A percentile compares a stretch with the other conserved stretches of the same genome.
These are phyloP conservation scores for Cygnus buccinator DNA, from an alignment of 2,113 vertebrate genomes.

Conservation along the genomic window DNA sequence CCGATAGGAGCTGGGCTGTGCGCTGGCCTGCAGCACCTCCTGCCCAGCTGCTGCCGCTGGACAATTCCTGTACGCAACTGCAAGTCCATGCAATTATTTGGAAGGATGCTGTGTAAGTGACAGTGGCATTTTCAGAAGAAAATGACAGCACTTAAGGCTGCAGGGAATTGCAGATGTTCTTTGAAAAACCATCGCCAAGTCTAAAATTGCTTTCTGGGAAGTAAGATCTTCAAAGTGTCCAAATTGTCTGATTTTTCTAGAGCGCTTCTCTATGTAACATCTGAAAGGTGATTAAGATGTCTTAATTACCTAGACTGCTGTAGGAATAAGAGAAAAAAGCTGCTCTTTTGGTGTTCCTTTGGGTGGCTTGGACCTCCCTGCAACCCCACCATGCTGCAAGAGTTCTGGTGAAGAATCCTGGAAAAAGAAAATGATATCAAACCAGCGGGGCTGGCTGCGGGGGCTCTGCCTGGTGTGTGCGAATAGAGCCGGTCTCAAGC, in stretches of 20 bases:
- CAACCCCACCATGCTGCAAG: fast-evolving
- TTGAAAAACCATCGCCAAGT: neutral
- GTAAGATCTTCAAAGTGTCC: neutral
- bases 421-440: neutral
- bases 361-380: neutral
- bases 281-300: neutral
- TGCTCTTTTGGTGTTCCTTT: neutral
- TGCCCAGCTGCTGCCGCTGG: neutral
- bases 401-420: neutral
- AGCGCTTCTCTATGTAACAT: neutral
- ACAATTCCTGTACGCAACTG: neutral
- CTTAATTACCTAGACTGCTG: neutral
- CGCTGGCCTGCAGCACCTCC: neutral
- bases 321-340: neutral
- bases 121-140: neutral
- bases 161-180: neutral
- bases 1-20: neutral
- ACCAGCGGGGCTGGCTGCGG: too few species aligned
- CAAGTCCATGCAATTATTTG: slow-evolving; percentile 7
- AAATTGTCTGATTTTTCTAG: neutral
- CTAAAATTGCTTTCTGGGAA: neutral
- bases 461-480: too few species aligned
- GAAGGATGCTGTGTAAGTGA: neutral
- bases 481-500: neutral
- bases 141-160: neutral